A percentile compares a stretch with the other conserved stretches of the same genome.
phyloP scores from a whole-genome alignment of 2,113 vertebrate species.

The Cochlearius cochlearius region DNA sequence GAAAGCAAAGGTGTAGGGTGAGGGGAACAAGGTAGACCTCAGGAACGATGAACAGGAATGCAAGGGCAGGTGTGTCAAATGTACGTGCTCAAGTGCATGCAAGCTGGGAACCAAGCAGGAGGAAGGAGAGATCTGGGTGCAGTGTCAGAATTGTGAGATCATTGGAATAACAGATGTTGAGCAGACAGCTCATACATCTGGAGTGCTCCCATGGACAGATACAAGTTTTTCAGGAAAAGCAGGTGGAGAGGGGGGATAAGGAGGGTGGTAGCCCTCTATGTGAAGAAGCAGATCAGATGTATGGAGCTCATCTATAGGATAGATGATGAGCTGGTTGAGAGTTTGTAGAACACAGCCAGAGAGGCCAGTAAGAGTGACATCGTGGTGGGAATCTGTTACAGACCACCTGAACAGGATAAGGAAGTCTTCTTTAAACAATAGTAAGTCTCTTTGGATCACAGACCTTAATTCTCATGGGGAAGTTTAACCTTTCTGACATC shows the following conservation, averaged over 20 bases:
- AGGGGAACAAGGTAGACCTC: not conserved
- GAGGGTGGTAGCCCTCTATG: not conserved
- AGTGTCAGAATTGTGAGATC: not conserved
- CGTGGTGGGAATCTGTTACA: not conserved
- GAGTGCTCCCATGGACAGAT: not conserved
- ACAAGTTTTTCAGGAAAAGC: not conserved
- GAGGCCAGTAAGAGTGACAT: not conserved
- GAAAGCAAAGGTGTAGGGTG: not conserved
- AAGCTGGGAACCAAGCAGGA: not conserved
- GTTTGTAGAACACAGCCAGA: not conserved
- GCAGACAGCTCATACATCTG: not conserved
- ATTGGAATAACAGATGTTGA: not conserved
- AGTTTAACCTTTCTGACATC: not conserved
- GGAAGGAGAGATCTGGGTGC: not conserved
- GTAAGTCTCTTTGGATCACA: not conserved
- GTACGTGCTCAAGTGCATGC: accelerated
- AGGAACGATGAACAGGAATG: not conserved
- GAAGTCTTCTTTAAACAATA: not conserved
- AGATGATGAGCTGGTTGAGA: not conserved
- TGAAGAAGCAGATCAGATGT: not conserved
- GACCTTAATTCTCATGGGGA: not conserved
- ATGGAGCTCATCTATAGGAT: not conserved
- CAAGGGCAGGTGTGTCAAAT: not conserved
- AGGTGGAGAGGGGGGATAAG: not conserved
- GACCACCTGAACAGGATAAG: not conserved